These are phyloP conservation scores for Bactericera cockerelli DNA, from an alignment of 1,140 invertebrate genomes.

Conservation along the genomic window DNA sequence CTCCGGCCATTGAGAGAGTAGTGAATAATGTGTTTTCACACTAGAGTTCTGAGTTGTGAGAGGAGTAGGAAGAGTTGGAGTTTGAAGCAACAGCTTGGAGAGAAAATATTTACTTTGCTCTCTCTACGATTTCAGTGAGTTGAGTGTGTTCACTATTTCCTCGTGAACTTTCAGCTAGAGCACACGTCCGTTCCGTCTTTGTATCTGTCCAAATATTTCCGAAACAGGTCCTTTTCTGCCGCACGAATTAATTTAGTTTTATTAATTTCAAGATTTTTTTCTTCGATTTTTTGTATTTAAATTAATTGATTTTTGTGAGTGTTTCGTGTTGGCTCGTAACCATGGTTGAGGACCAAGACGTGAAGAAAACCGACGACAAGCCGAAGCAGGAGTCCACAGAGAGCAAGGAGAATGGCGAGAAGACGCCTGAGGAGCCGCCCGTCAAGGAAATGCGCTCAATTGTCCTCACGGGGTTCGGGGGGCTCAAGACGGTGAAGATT, in stretches of 20 bases:
- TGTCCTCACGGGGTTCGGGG: constrained; percentile 66
- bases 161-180: not conserved
- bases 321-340: constrained; percentile 16
- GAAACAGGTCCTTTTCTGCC: not conserved
- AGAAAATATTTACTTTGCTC: not conserved
- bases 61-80: too few species aligned
- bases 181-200: not conserved
- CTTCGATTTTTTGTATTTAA: not conserved
- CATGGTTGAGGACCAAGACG: constrained; percentile 34
- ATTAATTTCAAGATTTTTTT: not conserved
- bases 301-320: not conserved
- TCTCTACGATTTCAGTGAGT: not conserved
- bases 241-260: not conserved
- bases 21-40: not conserved
- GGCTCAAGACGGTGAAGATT: constrained; percentile 66
- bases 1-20: not conserved
- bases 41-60: not conserved
- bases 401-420: constrained; percentile 36
- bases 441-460: constrained; percentile 68
- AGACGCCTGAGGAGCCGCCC: constrained; percentile 39
- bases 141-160: not conserved
- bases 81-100: constrained; percentile 4
- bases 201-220: not conserved
- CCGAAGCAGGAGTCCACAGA: constrained; percentile 11
- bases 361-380: constrained; percentile 25